Conservation (phyloP, 2,888 invertebrate species). For the Perizoma flavofasciatum region DNA sequence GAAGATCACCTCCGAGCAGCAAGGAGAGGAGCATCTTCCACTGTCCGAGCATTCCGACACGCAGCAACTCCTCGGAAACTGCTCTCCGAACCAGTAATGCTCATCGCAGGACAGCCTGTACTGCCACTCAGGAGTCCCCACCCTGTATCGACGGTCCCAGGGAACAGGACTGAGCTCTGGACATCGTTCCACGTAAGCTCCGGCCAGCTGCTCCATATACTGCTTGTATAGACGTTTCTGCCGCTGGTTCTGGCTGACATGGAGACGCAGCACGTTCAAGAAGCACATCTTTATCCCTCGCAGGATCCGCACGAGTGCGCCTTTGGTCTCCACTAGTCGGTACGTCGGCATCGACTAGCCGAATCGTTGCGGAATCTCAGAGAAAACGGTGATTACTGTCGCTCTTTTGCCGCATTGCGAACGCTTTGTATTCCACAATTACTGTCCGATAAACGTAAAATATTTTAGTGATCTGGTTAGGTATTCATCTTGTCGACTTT, state of each 20-base stretch:
- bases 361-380: constrained; percentile 61
- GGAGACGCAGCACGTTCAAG: constrained; percentile 81
- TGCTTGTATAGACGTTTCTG: constrained; percentile 80
- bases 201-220: constrained; percentile 76
- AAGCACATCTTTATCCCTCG: constrained; percentile 79
- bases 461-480: constrained; percentile 17
- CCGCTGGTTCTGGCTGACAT: constrained; percentile 79
- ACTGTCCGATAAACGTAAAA: constrained; percentile 17
- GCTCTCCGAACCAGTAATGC: constrained; percentile 59
- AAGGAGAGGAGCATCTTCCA: constrained; percentile 76
- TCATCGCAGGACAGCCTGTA: constrained; percentile 66
- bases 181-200: constrained; percentile 74
- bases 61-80: constrained; percentile 62
- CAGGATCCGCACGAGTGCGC: constrained; percentile 51
- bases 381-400: constrained; percentile 64
- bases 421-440: constrained; percentile 45
- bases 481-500: constrained; percentile 71
- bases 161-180: constrained; percentile 62
- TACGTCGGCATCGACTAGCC: constrained; percentile 67
- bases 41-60: constrained; percentile 72
- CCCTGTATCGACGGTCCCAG: constrained; percentile 62
- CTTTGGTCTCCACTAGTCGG: constrained; percentile 58
- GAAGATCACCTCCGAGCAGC: constrained; percentile 81
- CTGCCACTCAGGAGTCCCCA: constrained; percentile 66
- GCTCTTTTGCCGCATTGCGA: constrained; percentile 53